These are phyloP conservation scores for Danio rerio DNA, from an alignment of 2,113 vertebrate species.

Conservation along the genomic window DNA sequence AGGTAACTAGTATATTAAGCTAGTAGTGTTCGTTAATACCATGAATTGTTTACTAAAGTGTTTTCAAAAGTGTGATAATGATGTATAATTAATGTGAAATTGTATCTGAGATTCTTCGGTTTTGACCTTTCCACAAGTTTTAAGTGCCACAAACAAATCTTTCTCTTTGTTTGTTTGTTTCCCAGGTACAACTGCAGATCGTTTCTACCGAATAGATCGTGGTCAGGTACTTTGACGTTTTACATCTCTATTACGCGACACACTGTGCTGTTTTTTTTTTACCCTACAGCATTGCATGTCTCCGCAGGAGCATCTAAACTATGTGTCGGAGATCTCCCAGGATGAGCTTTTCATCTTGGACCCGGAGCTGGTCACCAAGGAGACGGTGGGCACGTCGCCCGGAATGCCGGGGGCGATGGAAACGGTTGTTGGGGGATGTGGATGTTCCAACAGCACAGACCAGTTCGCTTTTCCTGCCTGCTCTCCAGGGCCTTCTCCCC, in stretches of 20 bases:
- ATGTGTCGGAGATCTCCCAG: conserved; percentile 93
- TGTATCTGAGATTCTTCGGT: background rate
- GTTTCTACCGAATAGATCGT: conserved; percentile 94
- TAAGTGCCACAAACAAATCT: no score
- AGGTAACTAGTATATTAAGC: no score
- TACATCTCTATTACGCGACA: background rate
- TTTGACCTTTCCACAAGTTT: background rate
- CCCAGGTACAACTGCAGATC: conserved; percentile 92
- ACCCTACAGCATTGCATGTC: background rate
- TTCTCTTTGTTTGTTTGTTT: conserved; percentile 47
- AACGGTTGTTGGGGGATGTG: conserved; percentile 61
- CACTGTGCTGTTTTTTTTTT: background rate
- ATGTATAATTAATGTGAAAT: background rate
- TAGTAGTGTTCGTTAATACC: no score
- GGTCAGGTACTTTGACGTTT: conserved; percentile 83
- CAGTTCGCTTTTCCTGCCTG: conserved; percentile 77
- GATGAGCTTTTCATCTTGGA: conserved; percentile 95
- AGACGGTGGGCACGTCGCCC: conserved; percentile 86
- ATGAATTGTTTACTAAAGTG: no score
- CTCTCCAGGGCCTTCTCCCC: conserved; percentile 68
- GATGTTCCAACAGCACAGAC: conserved; percentile 69
- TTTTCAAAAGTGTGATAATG: background rate
- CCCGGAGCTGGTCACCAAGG: conserved; percentile 86
- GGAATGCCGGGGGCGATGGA: conserved; percentile 86
- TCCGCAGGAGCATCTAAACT: conserved; percentile 93